Evolutionary conservation across 2,888 invertebrate genomes (phyloP), one percentile per base, ranked within the genome.

Genomic region (Schrankia costaestrigalis): DNA sequence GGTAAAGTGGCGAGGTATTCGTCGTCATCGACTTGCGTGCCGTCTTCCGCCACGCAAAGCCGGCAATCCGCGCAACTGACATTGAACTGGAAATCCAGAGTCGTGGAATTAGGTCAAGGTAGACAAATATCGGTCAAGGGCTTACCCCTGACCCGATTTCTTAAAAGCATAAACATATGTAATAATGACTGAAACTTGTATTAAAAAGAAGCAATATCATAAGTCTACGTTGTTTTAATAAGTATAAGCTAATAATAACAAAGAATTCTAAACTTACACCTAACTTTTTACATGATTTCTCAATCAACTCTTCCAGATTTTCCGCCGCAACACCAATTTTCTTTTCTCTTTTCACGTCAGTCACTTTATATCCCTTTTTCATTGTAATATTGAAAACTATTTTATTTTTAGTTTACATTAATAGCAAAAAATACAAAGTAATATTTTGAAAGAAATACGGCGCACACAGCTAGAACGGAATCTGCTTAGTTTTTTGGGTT

Each of bases 1-100:
- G 93, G 91, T 32, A 96, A 65, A 0, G 93, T 93, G 44, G 86
- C 78, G 57, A 95, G 92, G 70, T 95, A 96, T 17, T 93, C 94
- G 52, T 95, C 93, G 56, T 92, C 93, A 25, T 92, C 91, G 10
- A 94, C 90, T 52, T 90, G 84, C 15, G 93, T 93, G 30, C 94
- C 94, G 75, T 94, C 94, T 50, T 89, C 85, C 11, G 91, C 89
- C 42, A 91, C 83, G 69, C 83, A 90, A 21, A 91, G 76, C 36
- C 88, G 81, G 58, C 89, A 87, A 26, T 78, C 78, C 44, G 78
- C 73, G 65, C 84, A 73, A 46, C 72, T 78, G 73, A 84, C 83
- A 77, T 81, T 82, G 74, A 89, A 86, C 82, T 85, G 69, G 33
- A 56, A 79, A 82, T 62, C 61, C 45, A 32, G 30, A 41, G 29